phyloP scores from a whole-genome alignment of 2,113 vertebrate genomes.

The Edolisoma coerulescens region DNA sequence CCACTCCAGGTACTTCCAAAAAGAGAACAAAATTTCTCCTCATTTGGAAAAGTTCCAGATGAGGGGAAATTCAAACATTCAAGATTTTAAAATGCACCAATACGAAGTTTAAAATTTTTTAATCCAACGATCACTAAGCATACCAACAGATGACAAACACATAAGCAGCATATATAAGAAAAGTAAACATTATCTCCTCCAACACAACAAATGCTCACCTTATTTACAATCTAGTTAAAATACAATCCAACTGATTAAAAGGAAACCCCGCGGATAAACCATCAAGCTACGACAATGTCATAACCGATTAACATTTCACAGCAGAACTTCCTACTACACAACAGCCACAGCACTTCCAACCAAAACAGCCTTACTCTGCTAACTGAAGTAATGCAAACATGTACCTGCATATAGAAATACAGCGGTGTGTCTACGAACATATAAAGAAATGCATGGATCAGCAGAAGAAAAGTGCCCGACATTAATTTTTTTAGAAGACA shows the following conservation, averaged over 20 bases:
- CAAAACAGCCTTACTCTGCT: background rate
- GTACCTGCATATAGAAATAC: background rate
- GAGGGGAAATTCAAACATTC: background rate
- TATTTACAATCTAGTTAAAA: background rate
- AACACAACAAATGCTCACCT: background rate
- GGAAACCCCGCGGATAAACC: background rate
- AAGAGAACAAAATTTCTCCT: background rate
- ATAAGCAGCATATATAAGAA: background rate
- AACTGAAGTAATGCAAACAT: rapidly evolving
- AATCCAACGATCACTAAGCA: background rate
- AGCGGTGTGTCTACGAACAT: rapidly evolving
- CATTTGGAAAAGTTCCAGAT: background rate
- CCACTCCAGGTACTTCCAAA: background rate
- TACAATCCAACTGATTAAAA: background rate
- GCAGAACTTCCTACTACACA: background rate
- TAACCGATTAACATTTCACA: background rate
- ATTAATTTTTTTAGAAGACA: background rate
- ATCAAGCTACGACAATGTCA: background rate
- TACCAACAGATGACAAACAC: background rate
- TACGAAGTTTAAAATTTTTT: background rate
- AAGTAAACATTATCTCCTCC: background rate
- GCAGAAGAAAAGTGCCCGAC: background rate
- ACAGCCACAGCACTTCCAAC: background rate
- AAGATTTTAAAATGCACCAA: background rate
- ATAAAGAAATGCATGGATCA: rapidly evolving